Evolutionary conservation across 2,113 vertebrate genomes (phyloP).

Genomic region (Lycocorax pyrrhopterus): DNA sequence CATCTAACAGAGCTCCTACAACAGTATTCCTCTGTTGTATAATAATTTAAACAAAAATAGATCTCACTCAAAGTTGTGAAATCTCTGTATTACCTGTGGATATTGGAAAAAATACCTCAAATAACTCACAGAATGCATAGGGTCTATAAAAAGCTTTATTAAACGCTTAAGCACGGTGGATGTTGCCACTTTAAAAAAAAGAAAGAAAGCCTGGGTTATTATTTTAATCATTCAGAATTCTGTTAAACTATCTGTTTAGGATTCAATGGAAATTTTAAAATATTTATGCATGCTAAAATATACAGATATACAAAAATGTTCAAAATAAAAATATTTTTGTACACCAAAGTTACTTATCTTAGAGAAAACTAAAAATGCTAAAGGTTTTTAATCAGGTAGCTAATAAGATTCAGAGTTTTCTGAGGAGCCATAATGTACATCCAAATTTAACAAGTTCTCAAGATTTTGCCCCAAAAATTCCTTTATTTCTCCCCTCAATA

Average conservation of each 20-base stretch:
- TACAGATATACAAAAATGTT: neutral
- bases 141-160: neutral
- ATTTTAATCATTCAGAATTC: neutral
- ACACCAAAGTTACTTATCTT: neutral
- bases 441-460: neutral
- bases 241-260: neutral
- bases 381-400: neutral
- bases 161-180: neutral
- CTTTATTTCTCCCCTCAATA: neutral
- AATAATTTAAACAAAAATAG: slow-evolving; percentile 3
- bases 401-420: neutral
- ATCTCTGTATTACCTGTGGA: neutral
- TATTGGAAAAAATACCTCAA: neutral
- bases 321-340: neutral
- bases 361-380: neutral
- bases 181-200: neutral
- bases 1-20: neutral
- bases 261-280: neutral
- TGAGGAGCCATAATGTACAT: neutral
- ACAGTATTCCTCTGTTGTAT: neutral
- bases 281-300: neutral
- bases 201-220: neutral
- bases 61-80: neutral
- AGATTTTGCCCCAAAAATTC: neutral
- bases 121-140: neutral